Conservation (phyloP, 2,888 invertebrate species). For the Dasysyrphus tricinctus region DNA sequence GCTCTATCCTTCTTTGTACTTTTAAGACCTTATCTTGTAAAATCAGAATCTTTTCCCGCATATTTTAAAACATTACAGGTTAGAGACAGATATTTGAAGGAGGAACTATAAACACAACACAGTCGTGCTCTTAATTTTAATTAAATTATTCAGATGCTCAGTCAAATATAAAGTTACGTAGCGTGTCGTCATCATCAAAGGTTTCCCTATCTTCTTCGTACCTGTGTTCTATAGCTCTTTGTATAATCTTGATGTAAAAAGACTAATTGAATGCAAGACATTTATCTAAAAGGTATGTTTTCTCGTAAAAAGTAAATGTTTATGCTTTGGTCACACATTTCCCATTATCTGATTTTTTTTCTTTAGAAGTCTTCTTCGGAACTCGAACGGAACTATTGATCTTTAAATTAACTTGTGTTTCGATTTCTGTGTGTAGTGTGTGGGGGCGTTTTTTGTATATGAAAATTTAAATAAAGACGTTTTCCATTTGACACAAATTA, state of each 20-base stretch:
- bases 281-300: constrained; percentile 24
- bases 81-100: no score
- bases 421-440: constrained; percentile 13
- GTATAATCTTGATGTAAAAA: background rate
- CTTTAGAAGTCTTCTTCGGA: constrained; percentile 5
- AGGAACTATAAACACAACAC: no score
- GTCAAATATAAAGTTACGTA: no score
- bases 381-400: constrained; percentile 37
- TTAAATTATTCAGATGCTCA: no score
- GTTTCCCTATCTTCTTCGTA: background rate
- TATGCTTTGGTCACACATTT: constrained; percentile 50
- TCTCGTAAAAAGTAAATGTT: constrained; percentile 56
- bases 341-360: constrained; percentile 28
- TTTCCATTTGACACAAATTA: constrained; percentile 52
- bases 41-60: no score
- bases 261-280: constrained; percentile 42
- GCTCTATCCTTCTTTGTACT: no score
- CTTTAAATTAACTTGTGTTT: constrained; percentile 48
- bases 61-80: no score
- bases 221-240: background rate
- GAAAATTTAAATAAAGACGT: constrained; percentile 27
- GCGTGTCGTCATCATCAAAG: no score
- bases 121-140: no score
- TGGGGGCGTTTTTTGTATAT: constrained; percentile 38
- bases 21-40: no score